Evolutionary conservation across 2,113 vertebrate genomes (phyloP).

Genomic region (Scolopax mira): DNA sequence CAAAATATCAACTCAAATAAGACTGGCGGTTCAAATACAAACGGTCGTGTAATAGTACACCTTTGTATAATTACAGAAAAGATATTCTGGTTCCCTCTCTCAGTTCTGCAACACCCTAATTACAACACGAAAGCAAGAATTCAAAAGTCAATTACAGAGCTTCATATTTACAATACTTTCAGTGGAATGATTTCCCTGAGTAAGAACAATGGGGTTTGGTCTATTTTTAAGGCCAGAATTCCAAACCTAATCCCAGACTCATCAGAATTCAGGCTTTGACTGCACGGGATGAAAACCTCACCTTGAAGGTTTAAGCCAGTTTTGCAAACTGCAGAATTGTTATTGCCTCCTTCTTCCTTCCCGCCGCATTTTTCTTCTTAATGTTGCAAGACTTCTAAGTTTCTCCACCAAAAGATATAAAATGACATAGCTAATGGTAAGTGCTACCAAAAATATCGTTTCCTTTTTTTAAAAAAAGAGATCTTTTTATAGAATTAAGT

Average conservation of each 20-base stretch:
- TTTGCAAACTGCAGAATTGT: background rate
- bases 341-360: background rate
- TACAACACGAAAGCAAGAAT: background rate
- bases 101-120: background rate
- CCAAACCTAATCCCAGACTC: background rate
- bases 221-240: background rate
- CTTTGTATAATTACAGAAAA: background rate
- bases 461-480: background rate
- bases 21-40: background rate
- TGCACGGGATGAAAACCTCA: background rate
- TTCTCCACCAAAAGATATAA: background rate
- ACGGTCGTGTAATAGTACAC: background rate
- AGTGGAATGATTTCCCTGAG: background rate
- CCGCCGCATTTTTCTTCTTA: background rate
- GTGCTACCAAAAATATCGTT: background rate
- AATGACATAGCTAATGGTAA: conserved; percentile 9
- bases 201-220: background rate
- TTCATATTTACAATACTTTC: background rate
- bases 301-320: background rate
- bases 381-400: background rate
- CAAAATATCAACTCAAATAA: background rate
- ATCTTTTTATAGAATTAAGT: conserved; percentile 42
- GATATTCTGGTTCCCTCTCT: background rate
- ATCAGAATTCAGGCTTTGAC: background rate
- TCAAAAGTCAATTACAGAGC: background rate